Percentiles rank a stretch among this genome's conserved stretches.
Evolutionary conservation across 1,140 invertebrate genomes (phyloP).

Genomic region (Musca domestica): DNA sequence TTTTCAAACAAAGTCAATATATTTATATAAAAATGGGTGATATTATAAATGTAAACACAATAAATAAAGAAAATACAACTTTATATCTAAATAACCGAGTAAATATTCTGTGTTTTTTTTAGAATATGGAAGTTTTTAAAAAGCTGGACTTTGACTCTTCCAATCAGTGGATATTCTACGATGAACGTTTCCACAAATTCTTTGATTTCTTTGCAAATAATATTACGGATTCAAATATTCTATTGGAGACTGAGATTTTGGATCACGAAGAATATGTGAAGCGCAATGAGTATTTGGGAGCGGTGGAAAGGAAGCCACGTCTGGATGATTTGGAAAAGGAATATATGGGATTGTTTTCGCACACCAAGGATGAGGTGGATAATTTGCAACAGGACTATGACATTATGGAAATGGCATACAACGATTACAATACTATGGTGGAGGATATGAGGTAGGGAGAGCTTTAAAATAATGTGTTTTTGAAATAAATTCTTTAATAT

Average conservation of each 20-base stretch:
- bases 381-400: conserved; percentile 29
- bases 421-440: conserved; percentile 31
- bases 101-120: not conserved
- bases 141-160: conserved; percentile 45
- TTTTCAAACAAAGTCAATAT: not conserved
- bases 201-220: conserved; percentile 42
- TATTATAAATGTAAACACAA: conserved; percentile 25
- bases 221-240: conserved; percentile 41
- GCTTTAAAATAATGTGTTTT: too few relatives aligned
- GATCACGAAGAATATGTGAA: conserved; percentile 32
- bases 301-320: conserved; percentile 20
- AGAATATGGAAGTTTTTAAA: conserved; percentile 47
- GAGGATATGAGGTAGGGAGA: conserved; percentile 42
- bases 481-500: too few relatives aligned
- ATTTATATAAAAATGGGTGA: conserved; percentile 13
- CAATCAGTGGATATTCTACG: conserved; percentile 50
- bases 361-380: conserved; percentile 30
- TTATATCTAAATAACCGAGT: not conserved
- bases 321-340: conserved; percentile 34
- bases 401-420: conserved; percentile 27
- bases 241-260: conserved; percentile 37
- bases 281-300: conserved; percentile 30
- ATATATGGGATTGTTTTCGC: conserved; percentile 35
- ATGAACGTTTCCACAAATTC: conserved; percentile 46
- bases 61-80: not conserved